Base-by-base conservation (phyloP, 2,113 vertebrate genomes). In the Oncorhynchus masou region DNA sequence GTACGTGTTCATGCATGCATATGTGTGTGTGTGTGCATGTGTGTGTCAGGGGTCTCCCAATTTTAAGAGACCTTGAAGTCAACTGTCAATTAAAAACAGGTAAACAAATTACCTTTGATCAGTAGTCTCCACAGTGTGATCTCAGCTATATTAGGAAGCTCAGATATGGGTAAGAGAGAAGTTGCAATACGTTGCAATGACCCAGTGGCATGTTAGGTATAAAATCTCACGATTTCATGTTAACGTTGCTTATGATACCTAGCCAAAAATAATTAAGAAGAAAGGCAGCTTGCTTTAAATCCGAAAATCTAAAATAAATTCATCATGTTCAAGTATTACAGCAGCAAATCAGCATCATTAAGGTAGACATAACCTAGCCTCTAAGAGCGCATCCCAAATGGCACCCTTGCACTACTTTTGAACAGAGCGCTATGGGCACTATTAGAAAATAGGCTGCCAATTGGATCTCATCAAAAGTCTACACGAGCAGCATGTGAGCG, bases 401-500 rank as follows among this genome's bases (percentile, higher is more conserved):
- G 51, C 16, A 19, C 5, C 4, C 12, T 54, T 54, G 51, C 51
- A 19, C 51, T 16, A 54, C 51, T 19, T 4, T 54, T 54, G 51
- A 54, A 4, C 49, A 22, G 59, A 6, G 59, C 5, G 8, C n/a
- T 60, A 60, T 20, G 20, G 20, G 19, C n/a, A 22, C 15, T 57
- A 20, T 20, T 57, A 57, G 54, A 19, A 19, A 57, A 57, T 19
- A 57, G 20, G 39, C 39, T 45, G 39, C 51, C 15, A 62, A 62
- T 62, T 62, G n/a, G 8, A 16, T 16, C 4, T 15, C 16, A 19
- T 54, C 15, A 54, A 54, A 15, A 54, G 4, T 73, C 19, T 12
- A 29, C 48, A 79, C 59, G 73, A 68, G 34, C 74, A 68, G 65
- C 67, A 74, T 74, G 77, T 68, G 76, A 77, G 51, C 70, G 65